Conservation (phyloP, 2,797 vertebrate species). For the Darevskia mixta region DNA sequence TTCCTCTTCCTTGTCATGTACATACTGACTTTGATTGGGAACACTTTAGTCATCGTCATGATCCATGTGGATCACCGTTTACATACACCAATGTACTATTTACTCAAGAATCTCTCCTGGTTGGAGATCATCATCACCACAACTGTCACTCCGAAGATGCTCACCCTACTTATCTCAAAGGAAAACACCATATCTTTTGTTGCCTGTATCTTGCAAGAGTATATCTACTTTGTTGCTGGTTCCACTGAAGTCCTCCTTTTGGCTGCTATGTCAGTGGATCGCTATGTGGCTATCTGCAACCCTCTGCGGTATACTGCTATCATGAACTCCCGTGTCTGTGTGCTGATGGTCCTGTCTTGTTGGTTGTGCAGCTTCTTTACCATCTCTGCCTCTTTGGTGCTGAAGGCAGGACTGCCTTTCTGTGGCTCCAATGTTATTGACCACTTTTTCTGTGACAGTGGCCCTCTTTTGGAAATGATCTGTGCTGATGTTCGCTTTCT, state of each 20-base stretch:
- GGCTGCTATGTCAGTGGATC: slow-evolving; percentile 52
- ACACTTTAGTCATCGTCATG: slow-evolving; percentile 5
- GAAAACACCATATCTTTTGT: slow-evolving; percentile 39
- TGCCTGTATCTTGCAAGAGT: slow-evolving; percentile 38
- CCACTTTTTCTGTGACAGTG: slow-evolving; percentile 71
- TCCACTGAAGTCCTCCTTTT: slow-evolving; percentile 48
- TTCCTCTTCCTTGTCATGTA: slow-evolving; percentile 15
- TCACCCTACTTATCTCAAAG: not conserved
- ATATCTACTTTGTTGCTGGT: slow-evolving; percentile 46
- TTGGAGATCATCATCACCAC: slow-evolving; percentile 19
- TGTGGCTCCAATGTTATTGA: slow-evolving; percentile 59
- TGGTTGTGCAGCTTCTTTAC: slow-evolving; percentile 19
- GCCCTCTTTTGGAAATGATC: slow-evolving; percentile 60
- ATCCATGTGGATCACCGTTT: not conserved
- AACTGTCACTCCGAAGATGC: slow-evolving; percentile 5
- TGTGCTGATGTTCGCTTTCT: slow-evolving; percentile 54
- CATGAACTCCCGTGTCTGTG: slow-evolving; percentile 42
- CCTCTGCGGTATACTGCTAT: slow-evolving; percentile 46
- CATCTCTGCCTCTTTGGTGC: slow-evolving; percentile 24
- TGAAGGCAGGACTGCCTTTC: slow-evolving; percentile 62
- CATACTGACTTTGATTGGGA: not conserved
- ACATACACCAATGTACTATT: slow-evolving; percentile 11
- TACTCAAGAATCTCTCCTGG: slow-evolving; percentile 6
- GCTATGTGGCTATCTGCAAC: slow-evolving; percentile 54
- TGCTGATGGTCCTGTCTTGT: slow-evolving; percentile 27